phyloP scores from a whole-genome alignment of 2,113 vertebrate genomes.

The Chaetops frenatus region DNA sequence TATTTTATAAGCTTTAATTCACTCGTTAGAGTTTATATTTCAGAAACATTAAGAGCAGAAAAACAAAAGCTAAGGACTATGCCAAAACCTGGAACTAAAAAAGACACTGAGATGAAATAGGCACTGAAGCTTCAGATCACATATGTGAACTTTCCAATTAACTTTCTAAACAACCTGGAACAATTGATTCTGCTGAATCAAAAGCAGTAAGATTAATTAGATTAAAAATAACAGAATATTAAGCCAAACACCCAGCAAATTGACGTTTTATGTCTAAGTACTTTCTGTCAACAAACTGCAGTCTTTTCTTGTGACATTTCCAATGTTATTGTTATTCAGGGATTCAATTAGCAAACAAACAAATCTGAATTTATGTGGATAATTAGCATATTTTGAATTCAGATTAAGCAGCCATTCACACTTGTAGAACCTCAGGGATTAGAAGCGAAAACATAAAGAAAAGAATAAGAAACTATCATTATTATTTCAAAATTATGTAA shows the following conservation, averaged over 20 bases:
- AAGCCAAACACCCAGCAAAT: constrained; percentile 8
- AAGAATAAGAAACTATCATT: neutral
- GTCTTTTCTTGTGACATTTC: constrained; percentile 25
- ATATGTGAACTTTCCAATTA: neutral
- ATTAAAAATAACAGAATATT: constrained; percentile 43
- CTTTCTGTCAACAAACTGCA: neutral
- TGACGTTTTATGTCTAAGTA: constrained; percentile 22
- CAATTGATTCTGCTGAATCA: constrained; percentile 7
- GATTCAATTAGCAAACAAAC: constrained; percentile 44
- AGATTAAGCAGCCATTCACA: neutral
- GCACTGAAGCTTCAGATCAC: neutral
- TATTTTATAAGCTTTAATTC: constrained; percentile 25
- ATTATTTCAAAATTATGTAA: neutral
- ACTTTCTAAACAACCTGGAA: constrained; percentile 5
- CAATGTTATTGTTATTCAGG: neutral
- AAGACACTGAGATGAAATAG: neutral
- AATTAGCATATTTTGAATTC: constrained; percentile 33
- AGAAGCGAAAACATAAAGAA: neutral
- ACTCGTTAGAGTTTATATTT: constrained; percentile 22
- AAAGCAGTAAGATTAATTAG: constrained; percentile 40
- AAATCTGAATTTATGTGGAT: constrained; percentile 17
- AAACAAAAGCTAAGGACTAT: neutral
- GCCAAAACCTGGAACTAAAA: constrained; percentile 7
- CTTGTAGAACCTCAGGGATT: neutral
- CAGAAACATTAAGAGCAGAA: constrained; percentile 30